Evolutionary conservation across 2,888 invertebrate species (phyloP), one percentile per base, ranked within the genome.

Genomic region (Drosophila picticornis): DNA sequence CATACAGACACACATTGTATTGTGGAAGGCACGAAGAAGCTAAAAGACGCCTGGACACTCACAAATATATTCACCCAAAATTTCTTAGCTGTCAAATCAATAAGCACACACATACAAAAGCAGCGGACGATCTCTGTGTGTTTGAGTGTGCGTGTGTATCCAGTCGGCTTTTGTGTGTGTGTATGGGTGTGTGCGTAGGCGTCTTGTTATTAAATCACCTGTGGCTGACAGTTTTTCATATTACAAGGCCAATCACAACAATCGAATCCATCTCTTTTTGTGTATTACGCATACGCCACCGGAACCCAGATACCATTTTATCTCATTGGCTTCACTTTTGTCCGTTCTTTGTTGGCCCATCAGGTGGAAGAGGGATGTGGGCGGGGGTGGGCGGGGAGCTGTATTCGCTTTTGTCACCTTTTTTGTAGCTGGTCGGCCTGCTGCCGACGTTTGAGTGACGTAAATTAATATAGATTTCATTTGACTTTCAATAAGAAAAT

Each of bases 211-310:
- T 87, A 81, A 80, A 78, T 89, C 84, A 86, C 90, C 85, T 89
- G 85, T 86, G 83, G 90, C 90, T 82, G 90, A 83, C 85, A 86
- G 83, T 86, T 87, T 89, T 84, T 84, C 83, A 76, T 84, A 80
- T 80, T 70, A 69, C 57, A 64, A 52, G 48, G 53, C 72, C 58
- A 70, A 71, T 74, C 69, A 75, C 80, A 75, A 73, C 73, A 75
- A 72, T 85, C 83, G 69, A 72, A 60, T 68, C 50, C 63, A 72
- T 76, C 83, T 71, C 66, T 66, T 38, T 27, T 38, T 27, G 50
- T n/a, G 50, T 51, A 55, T 64, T 72, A 56, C 61, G 51, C 61
- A 58, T 65, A 57, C 50, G 70, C 59, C 43, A 46, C 16, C 36
- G 29, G 19, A 34, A 34, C 56, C 34, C 19, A 53, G 50, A 58